Conservation (phyloP, 2,797 vertebrate species). For the Arremon aurantiirostris region DNA sequence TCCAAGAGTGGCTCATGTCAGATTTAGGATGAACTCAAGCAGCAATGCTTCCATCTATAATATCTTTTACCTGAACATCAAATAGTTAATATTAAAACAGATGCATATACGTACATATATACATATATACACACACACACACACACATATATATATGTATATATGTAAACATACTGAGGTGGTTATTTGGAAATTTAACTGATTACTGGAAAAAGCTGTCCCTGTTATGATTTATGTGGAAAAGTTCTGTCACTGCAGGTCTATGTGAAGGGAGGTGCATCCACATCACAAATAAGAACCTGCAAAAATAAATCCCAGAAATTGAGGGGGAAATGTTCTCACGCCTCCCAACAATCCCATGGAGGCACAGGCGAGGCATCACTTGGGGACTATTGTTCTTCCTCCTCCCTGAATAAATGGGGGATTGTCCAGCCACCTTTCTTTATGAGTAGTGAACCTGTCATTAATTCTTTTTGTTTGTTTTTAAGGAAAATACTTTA, state of each 20-base stretch:
- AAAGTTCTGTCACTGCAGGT: too few relatives aligned
- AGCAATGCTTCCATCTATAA: background rate
- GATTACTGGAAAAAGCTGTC: too few relatives aligned
- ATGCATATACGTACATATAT: background rate
- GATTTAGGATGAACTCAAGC: background rate
- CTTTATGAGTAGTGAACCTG: constrained; percentile 34
- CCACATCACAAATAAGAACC: too few relatives aligned
- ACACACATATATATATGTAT: too few relatives aligned
- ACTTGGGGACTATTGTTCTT: background rate
- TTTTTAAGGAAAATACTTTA: constrained; percentile 35
- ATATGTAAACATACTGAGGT: background rate
- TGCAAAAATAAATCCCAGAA: constrained; percentile 37
- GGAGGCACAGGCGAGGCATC: background rate
- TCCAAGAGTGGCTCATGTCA: background rate
- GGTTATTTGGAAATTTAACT: too few relatives aligned
- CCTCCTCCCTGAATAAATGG: constrained; percentile 2
- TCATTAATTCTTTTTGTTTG: constrained; percentile 26
- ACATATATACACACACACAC: too few relatives aligned
- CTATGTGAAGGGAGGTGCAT: too few relatives aligned
- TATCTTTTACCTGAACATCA: background rate
- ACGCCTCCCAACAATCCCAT: background rate
- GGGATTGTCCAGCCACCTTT: constrained; percentile 17
- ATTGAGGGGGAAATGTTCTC: constrained; percentile 25
- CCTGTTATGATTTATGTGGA: too few relatives aligned
- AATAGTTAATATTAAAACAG: background rate